phyloP scores from a whole-genome alignment of 2,888 invertebrate genomes.

The Pherbina coryleti region DNA sequence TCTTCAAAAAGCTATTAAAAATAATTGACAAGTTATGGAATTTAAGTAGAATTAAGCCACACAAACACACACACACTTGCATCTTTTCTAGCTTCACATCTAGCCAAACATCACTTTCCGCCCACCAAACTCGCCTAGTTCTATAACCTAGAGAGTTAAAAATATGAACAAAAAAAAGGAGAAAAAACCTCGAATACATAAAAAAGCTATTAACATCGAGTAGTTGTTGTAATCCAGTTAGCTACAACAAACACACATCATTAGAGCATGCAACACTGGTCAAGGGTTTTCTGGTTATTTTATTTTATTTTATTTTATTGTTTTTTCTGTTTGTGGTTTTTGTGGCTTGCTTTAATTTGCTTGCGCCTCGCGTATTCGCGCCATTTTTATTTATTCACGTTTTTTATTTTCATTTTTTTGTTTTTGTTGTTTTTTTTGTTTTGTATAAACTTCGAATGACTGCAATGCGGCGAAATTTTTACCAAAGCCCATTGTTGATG shows the following conservation, averaged over 20 bases:
- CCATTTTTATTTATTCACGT: slow-evolving; percentile 4
- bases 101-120: neutral
- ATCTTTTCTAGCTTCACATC: neutral
- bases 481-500: slow-evolving; percentile 6
- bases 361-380: slow-evolving; percentile 3
- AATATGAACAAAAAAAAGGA: neutral
- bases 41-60: neutral
- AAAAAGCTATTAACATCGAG: neutral
- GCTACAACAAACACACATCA: neutral
- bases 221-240: neutral
- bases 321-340: neutral
- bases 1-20: neutral
- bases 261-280: neutral
- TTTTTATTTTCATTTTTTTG: neutral
- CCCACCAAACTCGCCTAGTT: neutral
- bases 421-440: neutral
- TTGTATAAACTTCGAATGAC: slow-evolving; percentile 1
- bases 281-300: neutral
- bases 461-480: slow-evolving; percentile 30
- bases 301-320: neutral
- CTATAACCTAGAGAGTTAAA: neutral
- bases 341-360: slow-evolving; percentile 1
- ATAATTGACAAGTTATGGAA: slow-evolving; percentile 14
- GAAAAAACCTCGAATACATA: neutral
- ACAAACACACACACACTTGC: too few relatives aligned